Percentiles rank a stretch among this genome's conserved stretches.
Evolutionary conservation across 1,140 invertebrate species (phyloP).

Genomic region (Drosophila kohkoa): DNA sequence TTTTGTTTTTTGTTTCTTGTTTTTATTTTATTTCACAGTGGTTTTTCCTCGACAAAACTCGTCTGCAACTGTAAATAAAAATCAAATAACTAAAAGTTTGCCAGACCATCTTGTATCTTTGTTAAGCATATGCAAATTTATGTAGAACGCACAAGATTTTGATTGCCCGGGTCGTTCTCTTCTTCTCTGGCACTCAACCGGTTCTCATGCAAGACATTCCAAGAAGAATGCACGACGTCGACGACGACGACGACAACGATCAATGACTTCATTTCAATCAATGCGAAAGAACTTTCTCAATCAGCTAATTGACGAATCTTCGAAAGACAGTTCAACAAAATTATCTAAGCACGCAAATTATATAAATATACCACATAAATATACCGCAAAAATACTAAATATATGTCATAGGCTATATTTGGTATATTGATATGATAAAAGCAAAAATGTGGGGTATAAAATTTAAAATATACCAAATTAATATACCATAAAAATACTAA

Average conservation of each 20-base stretch:
- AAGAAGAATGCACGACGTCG: background rate
- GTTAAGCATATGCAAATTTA: constrained; percentile 51
- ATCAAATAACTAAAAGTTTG: constrained; percentile 30
- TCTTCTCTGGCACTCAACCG: constrained; percentile 15
- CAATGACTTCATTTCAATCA: constrained; percentile 22
- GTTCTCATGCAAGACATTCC: constrained; percentile 26
- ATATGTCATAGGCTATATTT: too few relatives aligned
- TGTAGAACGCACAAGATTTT: constrained; percentile 41
- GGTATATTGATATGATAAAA: too few relatives aligned
- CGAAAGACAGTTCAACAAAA: too few relatives aligned
- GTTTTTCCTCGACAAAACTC: constrained; percentile 32
- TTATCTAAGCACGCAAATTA: too few relatives aligned
- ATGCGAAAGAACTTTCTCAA: constrained; percentile 17
- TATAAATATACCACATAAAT: too few relatives aligned
- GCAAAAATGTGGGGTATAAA: too few relatives aligned
- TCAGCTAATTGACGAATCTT: background rate
- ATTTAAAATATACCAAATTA: too few relatives aligned
- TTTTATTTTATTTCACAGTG: constrained; percentile 15
- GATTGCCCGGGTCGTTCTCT: constrained; percentile 12
- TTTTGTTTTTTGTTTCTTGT: constrained; percentile 18
- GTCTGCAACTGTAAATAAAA: constrained; percentile 38
- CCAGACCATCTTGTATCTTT: constrained; percentile 16
- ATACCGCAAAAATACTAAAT: too few relatives aligned
- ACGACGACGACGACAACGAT: background rate
- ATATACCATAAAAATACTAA: too few relatives aligned